Evolutionary conservation across 1,140 invertebrate genomes (phyloP).

Genomic region (Danaus plexippus): DNA sequence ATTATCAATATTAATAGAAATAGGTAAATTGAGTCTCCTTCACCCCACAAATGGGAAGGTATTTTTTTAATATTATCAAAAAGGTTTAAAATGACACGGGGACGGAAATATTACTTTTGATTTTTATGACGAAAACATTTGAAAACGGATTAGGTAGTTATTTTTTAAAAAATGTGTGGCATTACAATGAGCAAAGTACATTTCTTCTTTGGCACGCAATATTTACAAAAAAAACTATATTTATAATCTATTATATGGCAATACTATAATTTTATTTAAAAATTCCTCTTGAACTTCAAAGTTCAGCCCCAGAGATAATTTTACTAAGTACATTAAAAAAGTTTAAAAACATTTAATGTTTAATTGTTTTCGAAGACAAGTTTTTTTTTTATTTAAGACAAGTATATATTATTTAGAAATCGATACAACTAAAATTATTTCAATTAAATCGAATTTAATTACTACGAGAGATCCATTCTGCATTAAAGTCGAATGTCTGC

Average conservation of each 20-base stretch:
- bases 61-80: slow-evolving; percentile 35
- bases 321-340: slow-evolving; percentile 24
- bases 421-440: slow-evolving; percentile 33
- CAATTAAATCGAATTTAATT: slow-evolving; percentile 35
- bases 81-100: slow-evolving; percentile 60
- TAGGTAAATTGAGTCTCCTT: slow-evolving; percentile 1
- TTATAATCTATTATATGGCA: no score
- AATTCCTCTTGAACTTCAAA: no score
- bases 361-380: slow-evolving; percentile 18
- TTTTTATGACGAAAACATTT: slow-evolving; percentile 12
- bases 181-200: slow-evolving; percentile 7
- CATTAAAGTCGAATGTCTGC: slow-evolving; percentile 30
- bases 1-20: neutral
- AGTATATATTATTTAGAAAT: slow-evolving; percentile 37
- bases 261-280: no score
- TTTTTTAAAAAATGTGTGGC: slow-evolving; percentile 1
- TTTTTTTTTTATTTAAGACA: slow-evolving; percentile 9
- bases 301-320: slow-evolving; percentile 20
- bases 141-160: neutral
- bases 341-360: slow-evolving; percentile 18
- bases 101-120: slow-evolving; percentile 56
- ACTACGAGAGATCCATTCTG: slow-evolving; percentile 59
- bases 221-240: slow-evolving; percentile 7
- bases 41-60: neutral
- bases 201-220: slow-evolving; percentile 14